Percentiles rank a stretch among this genome's conserved stretches.
phyloP scores from a whole-genome alignment of 2,113 vertebrate species.

The Datnioides undecimradiatus region DNA sequence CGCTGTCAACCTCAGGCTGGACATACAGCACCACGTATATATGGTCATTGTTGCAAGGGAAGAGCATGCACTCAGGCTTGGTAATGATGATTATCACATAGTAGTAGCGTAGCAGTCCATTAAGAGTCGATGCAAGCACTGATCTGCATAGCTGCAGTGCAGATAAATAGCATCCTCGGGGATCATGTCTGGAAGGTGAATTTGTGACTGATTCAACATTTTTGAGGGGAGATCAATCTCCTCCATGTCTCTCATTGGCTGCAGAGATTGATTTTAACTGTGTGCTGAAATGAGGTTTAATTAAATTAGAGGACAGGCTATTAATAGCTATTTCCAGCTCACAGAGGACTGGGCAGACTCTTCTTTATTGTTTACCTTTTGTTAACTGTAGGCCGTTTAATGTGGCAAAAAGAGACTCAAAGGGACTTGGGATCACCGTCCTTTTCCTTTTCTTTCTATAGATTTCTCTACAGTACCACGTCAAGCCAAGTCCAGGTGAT shows the following conservation, averaged over 20 bases:
- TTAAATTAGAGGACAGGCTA: slow-evolving; percentile 43
- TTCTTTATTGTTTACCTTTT: slow-evolving; percentile 26
- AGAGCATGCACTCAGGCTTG: not conserved
- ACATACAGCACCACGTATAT: not conserved
- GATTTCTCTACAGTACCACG: not conserved
- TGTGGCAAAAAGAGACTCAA: not conserved
- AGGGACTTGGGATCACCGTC: not conserved
- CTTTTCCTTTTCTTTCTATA: not conserved
- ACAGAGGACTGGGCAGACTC: slow-evolving; percentile 1
- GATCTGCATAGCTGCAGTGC: slow-evolving; percentile 37
- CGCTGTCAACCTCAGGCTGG: not conserved
- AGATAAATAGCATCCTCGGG: slow-evolving; percentile 31
- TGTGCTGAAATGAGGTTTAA: slow-evolving; percentile 53
- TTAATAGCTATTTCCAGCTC: slow-evolving; percentile 52
- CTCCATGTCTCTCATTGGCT: slow-evolving; percentile 23
- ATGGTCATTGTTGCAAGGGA: not conserved
- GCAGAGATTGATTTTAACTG: slow-evolving; percentile 68
- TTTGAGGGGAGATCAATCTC: slow-evolving; percentile 41
- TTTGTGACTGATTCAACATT: slow-evolving; percentile 41
- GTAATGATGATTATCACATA: slow-evolving; percentile 25
- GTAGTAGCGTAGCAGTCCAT: slow-evolving; percentile 23
- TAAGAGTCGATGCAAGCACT: slow-evolving; percentile 20
- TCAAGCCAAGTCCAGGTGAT: slow-evolving; percentile 5
- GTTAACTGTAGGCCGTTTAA: not conserved
- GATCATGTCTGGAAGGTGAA: slow-evolving; percentile 24